Evolutionary conservation across 37 sponge, comb jelly and placozoan species (phyloP).

Genomic region (Haliclona indistincta): DNA sequence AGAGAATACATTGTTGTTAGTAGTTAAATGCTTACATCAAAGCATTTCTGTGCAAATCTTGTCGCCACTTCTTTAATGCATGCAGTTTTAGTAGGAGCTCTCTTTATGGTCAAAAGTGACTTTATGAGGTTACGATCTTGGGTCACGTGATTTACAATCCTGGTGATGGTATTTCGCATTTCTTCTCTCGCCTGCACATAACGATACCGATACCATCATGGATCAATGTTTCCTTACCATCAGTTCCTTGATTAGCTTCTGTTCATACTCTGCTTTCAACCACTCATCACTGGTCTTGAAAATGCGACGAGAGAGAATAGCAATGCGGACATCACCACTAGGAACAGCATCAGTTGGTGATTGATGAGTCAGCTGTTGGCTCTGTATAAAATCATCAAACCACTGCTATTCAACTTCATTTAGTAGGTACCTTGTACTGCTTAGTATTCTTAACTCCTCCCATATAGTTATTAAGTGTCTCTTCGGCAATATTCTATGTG

Average conservation of each 20-base stretch:
- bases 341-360: conserved; percentile 31
- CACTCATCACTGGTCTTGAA: conserved; percentile 18
- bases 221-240: conserved; percentile 24
- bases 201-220: background rate
- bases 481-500: too few species aligned
- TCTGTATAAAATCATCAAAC: too few species aligned
- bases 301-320: conserved; percentile 42
- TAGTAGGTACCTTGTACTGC: too few species aligned
- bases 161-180: too few species aligned
- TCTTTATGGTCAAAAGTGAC: conserved; percentile 1
- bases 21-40: too few species aligned
- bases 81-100: conserved; percentile 16
- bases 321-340: conserved; percentile 51
- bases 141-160: background rate
- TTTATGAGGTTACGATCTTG: conserved; percentile 11
- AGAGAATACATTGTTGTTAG: too few species aligned
- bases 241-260: conserved; percentile 43
- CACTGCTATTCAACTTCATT: too few species aligned
- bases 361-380: background rate
- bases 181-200: background rate
- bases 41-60: conserved; percentile 31
- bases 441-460: too few species aligned
- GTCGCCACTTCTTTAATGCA: conserved; percentile 6
- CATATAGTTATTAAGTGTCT: too few species aligned
- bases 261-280: conserved; percentile 28